phyloP scores from a whole-genome alignment of 1,140 invertebrate species.

The Drosophila tsacasi region DNA sequence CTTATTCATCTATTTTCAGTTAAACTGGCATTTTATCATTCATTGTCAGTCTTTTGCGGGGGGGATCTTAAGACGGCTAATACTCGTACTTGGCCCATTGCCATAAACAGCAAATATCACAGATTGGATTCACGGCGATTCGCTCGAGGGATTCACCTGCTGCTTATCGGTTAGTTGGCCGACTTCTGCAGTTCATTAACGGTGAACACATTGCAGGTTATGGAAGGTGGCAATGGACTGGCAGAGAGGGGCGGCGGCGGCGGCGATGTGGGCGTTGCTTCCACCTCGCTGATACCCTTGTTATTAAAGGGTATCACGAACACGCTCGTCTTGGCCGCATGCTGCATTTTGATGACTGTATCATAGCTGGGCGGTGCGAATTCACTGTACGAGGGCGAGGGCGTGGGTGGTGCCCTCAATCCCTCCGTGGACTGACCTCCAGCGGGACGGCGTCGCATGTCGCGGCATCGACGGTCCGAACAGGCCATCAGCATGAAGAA shows the following conservation, averaged over 20 bases:
- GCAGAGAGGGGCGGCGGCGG: constrained; percentile 1
- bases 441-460: constrained; percentile 44
- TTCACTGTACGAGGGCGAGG: constrained; percentile 83
- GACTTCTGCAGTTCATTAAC: constrained; percentile 75
- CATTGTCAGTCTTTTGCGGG: constrained; percentile 66
- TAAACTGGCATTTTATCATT: constrained; percentile 60
- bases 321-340: constrained; percentile 72
- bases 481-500: constrained; percentile 85
- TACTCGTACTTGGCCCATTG: constrained; percentile 58
- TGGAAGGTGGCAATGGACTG: constrained; percentile 7
- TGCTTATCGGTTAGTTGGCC: constrained; percentile 42
- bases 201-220: constrained; percentile 68
- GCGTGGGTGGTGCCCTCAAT: constrained; percentile 73
- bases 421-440: constrained; percentile 45
- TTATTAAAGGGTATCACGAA: constrained; percentile 79
- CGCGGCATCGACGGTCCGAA: constrained; percentile 74
- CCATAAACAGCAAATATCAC: constrained; percentile 73
- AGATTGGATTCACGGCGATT: constrained; percentile 43
- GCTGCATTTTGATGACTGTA: constrained; percentile 81
- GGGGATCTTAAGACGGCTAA: constrained; percentile 49
- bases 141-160: constrained; percentile 5
- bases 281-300: constrained; percentile 39
- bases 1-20: constrained; percentile 54
- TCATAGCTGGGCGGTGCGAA: constrained; percentile 84
- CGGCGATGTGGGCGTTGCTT: constrained; percentile 1